phyloP scores from a whole-genome alignment of 2,888 invertebrate species.

The Melanophora roralis region DNA sequence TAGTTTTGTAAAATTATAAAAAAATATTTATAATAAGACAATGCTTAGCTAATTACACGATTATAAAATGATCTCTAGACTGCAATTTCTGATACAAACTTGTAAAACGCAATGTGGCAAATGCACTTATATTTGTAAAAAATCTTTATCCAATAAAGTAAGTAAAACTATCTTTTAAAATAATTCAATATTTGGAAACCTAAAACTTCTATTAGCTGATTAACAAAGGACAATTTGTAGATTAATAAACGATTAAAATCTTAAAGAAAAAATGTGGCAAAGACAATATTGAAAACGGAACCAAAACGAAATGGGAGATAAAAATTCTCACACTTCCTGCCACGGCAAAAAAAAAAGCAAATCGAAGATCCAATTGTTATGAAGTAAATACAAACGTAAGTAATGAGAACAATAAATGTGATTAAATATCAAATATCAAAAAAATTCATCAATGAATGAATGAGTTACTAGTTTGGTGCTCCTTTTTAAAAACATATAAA shows the following conservation, averaged over 20 bases:
- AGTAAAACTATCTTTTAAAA: constrained; percentile 34
- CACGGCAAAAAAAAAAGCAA: background rate
- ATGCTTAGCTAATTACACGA: background rate
- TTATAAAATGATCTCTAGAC: background rate
- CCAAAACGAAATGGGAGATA: constrained; percentile 40
- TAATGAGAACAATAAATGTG: constrained; percentile 23
- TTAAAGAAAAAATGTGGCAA: background rate
- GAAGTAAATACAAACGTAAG: background rate
- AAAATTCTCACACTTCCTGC: constrained; percentile 61
- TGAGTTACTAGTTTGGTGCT: constrained; percentile 30
- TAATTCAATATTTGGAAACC: constrained; percentile 33
- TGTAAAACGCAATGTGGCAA: background rate
- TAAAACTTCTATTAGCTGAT: constrained; percentile 55
- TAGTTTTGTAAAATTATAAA: no score
- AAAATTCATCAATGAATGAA: constrained; percentile 50
- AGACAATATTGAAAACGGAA: constrained; percentile 47
- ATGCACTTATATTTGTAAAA: constrained; percentile 45
- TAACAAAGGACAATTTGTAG: constrained; percentile 45
- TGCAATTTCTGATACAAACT: background rate
- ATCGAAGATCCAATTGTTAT: constrained; percentile 12
- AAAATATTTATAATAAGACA: no score
- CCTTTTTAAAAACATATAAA: background rate
- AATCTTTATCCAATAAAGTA: background rate
- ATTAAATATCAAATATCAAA: constrained; percentile 55
- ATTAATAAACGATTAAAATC: constrained; percentile 18